Conservation (phyloP, 2,888 invertebrate species). For the Lochmaea crataegi region DNA sequence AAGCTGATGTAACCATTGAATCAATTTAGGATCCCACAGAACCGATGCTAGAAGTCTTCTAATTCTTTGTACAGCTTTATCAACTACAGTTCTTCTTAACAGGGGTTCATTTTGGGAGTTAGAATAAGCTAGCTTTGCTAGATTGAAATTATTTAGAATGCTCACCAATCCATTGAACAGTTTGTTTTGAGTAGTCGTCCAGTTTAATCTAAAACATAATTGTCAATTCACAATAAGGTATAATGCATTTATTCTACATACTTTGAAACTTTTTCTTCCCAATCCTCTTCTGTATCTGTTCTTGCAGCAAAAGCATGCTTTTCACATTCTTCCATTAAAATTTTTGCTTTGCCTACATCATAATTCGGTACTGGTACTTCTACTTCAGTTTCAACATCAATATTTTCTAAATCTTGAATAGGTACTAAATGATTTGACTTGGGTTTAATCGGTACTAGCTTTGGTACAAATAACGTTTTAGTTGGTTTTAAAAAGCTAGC, state of each 20-base stretch:
- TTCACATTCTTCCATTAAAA: slow-evolving; percentile 79
- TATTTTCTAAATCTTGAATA: slow-evolving; percentile 54
- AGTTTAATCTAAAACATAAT: slow-evolving; percentile 66
- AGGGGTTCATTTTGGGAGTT: slow-evolving; percentile 75
- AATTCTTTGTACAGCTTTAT: slow-evolving; percentile 76
- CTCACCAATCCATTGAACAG: slow-evolving; percentile 75
- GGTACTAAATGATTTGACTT: slow-evolving; percentile 52
- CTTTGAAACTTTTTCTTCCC: slow-evolving; percentile 78
- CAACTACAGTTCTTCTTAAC: slow-evolving; percentile 75
- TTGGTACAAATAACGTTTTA: slow-evolving; percentile 67
- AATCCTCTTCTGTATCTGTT: slow-evolving; percentile 71
- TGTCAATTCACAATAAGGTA: neutral
- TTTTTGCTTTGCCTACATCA: slow-evolving; percentile 71
- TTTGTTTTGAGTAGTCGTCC: slow-evolving; percentile 74
- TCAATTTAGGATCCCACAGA: slow-evolving; percentile 78
- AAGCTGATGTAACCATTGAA: slow-evolving; percentile 82
- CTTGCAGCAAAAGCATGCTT: slow-evolving; percentile 73
- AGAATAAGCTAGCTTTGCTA: slow-evolving; percentile 73
- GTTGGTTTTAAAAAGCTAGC: slow-evolving; percentile 71
- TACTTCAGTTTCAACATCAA: slow-evolving; percentile 66
- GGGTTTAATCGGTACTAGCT: slow-evolving; percentile 49
- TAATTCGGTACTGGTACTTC: slow-evolving; percentile 67
- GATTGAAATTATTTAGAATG: slow-evolving; percentile 75
- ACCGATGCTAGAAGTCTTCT: slow-evolving; percentile 76
- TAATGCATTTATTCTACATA: slow-evolving; percentile 55